Evolutionary conservation across 2,888 invertebrate species (phyloP), one percentile per base, ranked within the genome.

Genomic region (Cremastinae sp.): DNA sequence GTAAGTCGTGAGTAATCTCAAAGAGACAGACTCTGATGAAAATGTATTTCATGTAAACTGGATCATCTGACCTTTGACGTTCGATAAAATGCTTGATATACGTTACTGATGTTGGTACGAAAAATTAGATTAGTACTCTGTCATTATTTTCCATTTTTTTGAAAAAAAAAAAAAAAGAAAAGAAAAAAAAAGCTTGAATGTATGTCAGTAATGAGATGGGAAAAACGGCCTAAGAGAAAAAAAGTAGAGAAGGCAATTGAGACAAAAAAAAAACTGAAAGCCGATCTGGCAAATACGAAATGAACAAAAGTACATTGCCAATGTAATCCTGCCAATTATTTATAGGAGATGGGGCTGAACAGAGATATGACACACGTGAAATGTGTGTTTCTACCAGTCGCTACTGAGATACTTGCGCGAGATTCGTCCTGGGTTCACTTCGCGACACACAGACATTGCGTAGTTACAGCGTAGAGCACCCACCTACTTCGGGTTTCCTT

Each of bases 291-390:
- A 78, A 53, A 74, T 58, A 78, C 51, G 65, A 59, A 56, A 54
- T 65, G 76, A 75, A 61, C 78, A 78, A 70, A 76, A 84, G 82
- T 79, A 84, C 79, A 83, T 85, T 85, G 84, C 86, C 85, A 85
- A 88, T 86, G 86, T 89, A 89, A 89, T 87, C 84, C 82, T 88
- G 86, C 85, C 88, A 87, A 84, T 89, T 89, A 88, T 89, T 89
- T 89, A 87, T 89, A 89, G 89, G 89, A 88, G 87, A 87, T 86
- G 87, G 87, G 88, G 89, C 88, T 89, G 89, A 89, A 82, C 86
- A 83, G 83, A 83, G 83, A 84, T 80, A 70, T 64, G 73, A 76
- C 84, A 82, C 86, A 84, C 82, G 84, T 82, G 87, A 88, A 84
- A 86, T 84, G 84, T 77, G 76, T 70, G 76, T 74, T 65, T 61